A percentile compares a stretch with the other conserved stretches of the same genome.
These are phyloP conservation scores for Bombyx mandarina DNA, from an alignment of 1,140 invertebrate species.

Conservation along the genomic window DNA sequence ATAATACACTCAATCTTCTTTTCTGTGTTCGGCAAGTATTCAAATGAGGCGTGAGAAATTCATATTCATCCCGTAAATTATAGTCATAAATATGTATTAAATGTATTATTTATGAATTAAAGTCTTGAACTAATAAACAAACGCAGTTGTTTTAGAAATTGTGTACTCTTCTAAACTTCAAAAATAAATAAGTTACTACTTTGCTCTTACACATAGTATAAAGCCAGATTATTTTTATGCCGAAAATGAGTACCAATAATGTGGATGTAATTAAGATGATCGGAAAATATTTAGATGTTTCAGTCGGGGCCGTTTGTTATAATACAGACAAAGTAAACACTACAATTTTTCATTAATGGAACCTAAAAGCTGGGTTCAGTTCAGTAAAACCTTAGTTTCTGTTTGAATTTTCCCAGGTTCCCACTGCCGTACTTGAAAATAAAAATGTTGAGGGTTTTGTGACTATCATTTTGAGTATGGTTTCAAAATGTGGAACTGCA, in stretches of 20 bases:
- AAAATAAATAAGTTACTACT: neutral
- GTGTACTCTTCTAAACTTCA: no score
- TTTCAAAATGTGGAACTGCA: constrained; percentile 25
- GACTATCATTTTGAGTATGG: constrained; percentile 44
- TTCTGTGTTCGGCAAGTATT: no score
- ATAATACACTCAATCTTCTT: no score
- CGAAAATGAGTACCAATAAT: constrained; percentile 25
- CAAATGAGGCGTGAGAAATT: no score
- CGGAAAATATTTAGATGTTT: constrained; percentile 49
- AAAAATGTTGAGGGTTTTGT: constrained; percentile 58
- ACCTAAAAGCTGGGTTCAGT: neutral
- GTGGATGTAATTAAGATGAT: constrained; percentile 51
- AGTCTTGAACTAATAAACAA: no score
- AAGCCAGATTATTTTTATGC: neutral
- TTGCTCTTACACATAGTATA: neutral
- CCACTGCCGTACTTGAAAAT: constrained; percentile 51
- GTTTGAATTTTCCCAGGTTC: constrained; percentile 27
- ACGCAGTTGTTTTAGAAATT: no score
- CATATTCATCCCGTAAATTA: no score
- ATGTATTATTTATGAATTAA: no score
- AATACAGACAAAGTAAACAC: constrained; percentile 51
- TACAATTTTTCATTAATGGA: constrained; percentile 1
- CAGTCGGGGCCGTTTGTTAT: constrained; percentile 48
- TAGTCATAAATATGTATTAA: no score
- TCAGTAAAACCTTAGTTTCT: neutral